Evolutionary conservation across 2,888 invertebrate genomes (phyloP).

Genomic region (Amblyteles armatorius): DNA sequence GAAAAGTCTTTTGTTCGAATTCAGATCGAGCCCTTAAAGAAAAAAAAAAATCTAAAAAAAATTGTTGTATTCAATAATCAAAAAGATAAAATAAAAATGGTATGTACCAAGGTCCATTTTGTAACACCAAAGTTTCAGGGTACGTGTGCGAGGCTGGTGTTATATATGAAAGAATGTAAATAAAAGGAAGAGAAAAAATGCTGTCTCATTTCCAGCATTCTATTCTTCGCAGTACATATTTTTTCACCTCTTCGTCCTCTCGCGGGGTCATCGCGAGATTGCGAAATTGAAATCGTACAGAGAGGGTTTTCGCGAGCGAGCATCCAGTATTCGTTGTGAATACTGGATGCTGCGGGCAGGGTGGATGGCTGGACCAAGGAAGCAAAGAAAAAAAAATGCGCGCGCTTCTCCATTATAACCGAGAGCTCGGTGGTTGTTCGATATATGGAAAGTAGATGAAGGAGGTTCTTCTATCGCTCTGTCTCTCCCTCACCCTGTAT

Average conservation of each 20-base stretch:
- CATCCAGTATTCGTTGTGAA: constrained; percentile 41
- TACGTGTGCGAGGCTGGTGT: too few relatives aligned
- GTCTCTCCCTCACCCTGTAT: constrained; percentile 13
- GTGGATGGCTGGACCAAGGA: constrained; percentile 5
- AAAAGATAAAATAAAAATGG: too few relatives aligned
- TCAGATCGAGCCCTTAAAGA: constrained; percentile 3
- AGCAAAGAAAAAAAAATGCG: constrained; percentile 21
- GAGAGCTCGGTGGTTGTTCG: constrained; percentile 37
- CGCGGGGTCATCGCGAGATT: constrained; percentile 28
- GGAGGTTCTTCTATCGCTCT: constrained; percentile 19
- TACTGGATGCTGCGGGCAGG: constrained; percentile 51
- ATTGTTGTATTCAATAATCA: too few relatives aligned
- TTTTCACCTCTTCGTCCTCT: constrained; percentile 26
- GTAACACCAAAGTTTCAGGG: too few relatives aligned
- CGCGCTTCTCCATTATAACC: constrained; percentile 57
- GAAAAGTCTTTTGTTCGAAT: constrained; percentile 7
- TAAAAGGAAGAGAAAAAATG: neutral
- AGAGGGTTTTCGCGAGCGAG: constrained; percentile 33
- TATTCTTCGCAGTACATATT: constrained; percentile 33
- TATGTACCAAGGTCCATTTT: too few relatives aligned
- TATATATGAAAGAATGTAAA: neutral
- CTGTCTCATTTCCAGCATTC: constrained; percentile 18
- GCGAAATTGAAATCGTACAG: constrained; percentile 56
- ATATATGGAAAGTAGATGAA: constrained; percentile 61
- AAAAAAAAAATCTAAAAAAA: too few relatives aligned